Conservation (phyloP, 2,888 invertebrate species). For the Brachypterus glaber region DNA sequence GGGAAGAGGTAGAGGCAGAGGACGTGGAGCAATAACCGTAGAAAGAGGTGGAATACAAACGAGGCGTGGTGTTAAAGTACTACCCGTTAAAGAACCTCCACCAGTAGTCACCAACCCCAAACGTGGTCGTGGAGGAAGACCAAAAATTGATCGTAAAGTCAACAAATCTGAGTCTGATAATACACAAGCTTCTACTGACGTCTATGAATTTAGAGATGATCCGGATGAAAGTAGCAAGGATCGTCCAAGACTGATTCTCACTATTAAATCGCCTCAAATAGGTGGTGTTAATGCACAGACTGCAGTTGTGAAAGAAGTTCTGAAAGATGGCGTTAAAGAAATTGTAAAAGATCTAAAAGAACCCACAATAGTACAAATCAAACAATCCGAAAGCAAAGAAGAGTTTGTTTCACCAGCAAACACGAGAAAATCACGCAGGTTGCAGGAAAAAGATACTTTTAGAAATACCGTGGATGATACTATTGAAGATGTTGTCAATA, state of each 20-base stretch:
- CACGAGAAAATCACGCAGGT: conserved; percentile 70
- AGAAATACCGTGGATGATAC: conserved; percentile 76
- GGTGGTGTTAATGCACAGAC: conserved; percentile 30
- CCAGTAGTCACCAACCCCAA: conserved; percentile 19
- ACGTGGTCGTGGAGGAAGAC: conserved; percentile 46
- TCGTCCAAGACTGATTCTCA: conserved; percentile 68
- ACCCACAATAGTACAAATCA: conserved; percentile 38
- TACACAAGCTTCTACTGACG: conserved; percentile 52
- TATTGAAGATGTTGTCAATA: conserved; percentile 81
- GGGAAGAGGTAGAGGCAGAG: conserved; percentile 29
- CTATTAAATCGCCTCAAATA: conserved; percentile 63
- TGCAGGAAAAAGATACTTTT: conserved; percentile 68
- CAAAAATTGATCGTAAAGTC: conserved; percentile 47
- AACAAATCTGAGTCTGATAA: conserved; percentile 49
- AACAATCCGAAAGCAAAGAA: conserved; percentile 48
- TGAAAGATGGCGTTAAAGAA: conserved; percentile 30
- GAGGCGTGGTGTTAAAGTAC: conserved; percentile 39
- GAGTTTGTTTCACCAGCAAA: conserved; percentile 58
- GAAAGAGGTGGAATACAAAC: conserved; percentile 47
- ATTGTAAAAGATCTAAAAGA: conserved; percentile 26
- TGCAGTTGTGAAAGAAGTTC: conserved; percentile 42
- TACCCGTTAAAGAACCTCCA: conserved; percentile 12
- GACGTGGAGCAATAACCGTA: conserved; percentile 17
- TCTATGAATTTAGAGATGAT: conserved; percentile 88
- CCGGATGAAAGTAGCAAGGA: conserved; percentile 63